Conservation (phyloP, 92 coral and sea anemone genomes). For the Porites lobata region DNA sequence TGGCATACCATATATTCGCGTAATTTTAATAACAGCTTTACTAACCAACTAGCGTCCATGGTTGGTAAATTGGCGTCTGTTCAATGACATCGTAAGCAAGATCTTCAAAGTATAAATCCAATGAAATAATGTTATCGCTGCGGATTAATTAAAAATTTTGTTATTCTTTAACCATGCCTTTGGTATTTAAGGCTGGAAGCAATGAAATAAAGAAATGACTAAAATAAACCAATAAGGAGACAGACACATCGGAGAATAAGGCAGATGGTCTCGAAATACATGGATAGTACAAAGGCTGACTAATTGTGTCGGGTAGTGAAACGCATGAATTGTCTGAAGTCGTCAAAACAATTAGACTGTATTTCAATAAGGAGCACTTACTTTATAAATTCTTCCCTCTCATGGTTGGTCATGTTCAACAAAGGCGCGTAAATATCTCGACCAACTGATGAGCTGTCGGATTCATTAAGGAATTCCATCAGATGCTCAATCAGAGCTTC, state of each 20-base stretch:
- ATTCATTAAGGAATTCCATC: not conserved
- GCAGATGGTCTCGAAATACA: no score
- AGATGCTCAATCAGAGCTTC: slow-evolving; percentile 21
- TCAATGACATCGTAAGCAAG: slow-evolving; percentile 15
- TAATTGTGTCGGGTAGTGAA: no score
- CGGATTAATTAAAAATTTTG: not conserved
- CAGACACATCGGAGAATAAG: no score
- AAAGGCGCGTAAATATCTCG: slow-evolving; percentile 33
- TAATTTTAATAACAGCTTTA: not conserved
- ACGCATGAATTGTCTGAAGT: no score
- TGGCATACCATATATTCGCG: no score
- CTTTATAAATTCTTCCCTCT: slow-evolving; percentile 26
- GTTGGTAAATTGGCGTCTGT: slow-evolving; percentile 39
- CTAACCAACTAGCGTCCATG: slow-evolving; percentile 44
- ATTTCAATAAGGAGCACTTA: not conserved
- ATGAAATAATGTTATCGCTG: slow-evolving; percentile 40
- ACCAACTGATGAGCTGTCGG: not conserved
- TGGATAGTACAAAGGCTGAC: no score
- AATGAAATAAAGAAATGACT: no score
- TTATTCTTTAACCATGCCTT: no score
- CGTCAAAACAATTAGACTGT: not conserved
- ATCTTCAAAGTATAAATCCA: slow-evolving; percentile 50
- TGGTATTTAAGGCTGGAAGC: no score
- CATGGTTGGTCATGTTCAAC: slow-evolving; percentile 15
- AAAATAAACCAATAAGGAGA: no score